Evolutionary conservation across 2,888 invertebrate species (phyloP).

Genomic region (Melikaiella ostensackeni): DNA sequence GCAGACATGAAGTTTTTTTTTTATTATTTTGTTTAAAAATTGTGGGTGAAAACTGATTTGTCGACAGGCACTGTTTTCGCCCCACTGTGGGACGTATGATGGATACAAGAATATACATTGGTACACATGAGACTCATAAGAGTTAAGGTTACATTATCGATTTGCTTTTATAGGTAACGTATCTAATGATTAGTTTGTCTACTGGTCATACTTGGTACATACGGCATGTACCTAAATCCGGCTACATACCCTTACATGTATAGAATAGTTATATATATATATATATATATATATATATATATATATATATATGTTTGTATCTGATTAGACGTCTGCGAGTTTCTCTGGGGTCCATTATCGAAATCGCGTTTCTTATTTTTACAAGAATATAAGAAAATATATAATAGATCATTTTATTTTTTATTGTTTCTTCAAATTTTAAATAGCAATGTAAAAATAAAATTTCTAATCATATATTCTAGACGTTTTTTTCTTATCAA

Average conservation of each 20-base stretch:
- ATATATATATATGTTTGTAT: neutral
- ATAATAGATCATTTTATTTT: neutral
- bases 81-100: neutral
- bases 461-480: neutral
- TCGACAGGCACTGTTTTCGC: no score
- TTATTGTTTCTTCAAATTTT: neutral
- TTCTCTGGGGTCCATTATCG: neutral
- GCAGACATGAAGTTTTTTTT: no score
- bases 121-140: constrained; percentile 53
- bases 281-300: no score
- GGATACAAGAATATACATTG: constrained; percentile 55
- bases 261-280: neutral
- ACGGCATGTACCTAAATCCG: neutral
- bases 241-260: constrained; percentile 1
- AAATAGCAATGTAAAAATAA: neutral
- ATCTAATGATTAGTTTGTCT: constrained; percentile 1
- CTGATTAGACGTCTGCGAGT: neutral
- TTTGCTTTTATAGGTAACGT: constrained; percentile 55
- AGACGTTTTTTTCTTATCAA: neutral
- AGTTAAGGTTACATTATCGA: constrained; percentile 69
- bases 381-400: neutral
- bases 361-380: neutral
- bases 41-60: no score
- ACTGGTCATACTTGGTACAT: neutral
- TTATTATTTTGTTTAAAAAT: no score